Evolutionary conservation across 2,113 vertebrate species (phyloP).

Genomic region (Oostethus manadensis): DNA sequence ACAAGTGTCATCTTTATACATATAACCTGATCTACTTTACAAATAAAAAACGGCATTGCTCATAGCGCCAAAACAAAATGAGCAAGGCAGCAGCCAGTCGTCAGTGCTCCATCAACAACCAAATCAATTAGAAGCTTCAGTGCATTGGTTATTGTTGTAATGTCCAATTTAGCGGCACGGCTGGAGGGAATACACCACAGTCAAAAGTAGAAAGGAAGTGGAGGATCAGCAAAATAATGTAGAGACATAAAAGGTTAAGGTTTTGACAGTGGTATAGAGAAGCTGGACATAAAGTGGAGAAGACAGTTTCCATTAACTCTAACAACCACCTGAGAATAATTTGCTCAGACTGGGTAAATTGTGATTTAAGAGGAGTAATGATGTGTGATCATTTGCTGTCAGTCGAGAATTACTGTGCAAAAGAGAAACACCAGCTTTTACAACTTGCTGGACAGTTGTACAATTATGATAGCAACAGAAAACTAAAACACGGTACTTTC

Average conservation of each 20-base stretch:
- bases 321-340: slow-evolving; percentile 72
- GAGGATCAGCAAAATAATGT: background rate
- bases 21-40: too few relatives aligned
- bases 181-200: slow-evolving; percentile 22
- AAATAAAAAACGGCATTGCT: too few relatives aligned
- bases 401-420: slow-evolving; percentile 35
- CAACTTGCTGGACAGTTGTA: background rate
- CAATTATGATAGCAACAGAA: background rate
- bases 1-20: too few relatives aligned
- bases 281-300: slow-evolving; percentile 70
- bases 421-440: background rate
- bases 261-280: slow-evolving; percentile 62
- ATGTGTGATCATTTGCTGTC: slow-evolving; percentile 83
- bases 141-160: slow-evolving; percentile 28
- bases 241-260: slow-evolving; percentile 45
- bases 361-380: slow-evolving; percentile 84
- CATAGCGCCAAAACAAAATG: too few relatives aligned
- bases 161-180: slow-evolving; percentile 43
- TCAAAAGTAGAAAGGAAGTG: slow-evolving; percentile 4
- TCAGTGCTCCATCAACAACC: slow-evolving; percentile 19
- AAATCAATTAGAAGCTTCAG: slow-evolving; percentile 25
- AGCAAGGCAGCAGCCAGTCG: slow-evolving; percentile 1
- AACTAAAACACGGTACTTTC: too few relatives aligned
- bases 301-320: slow-evolving; percentile 81
- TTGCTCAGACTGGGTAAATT: slow-evolving; percentile 80